Conservation (phyloP, 2,888 invertebrate species). For the Kuschelorhynchus macadamiae region DNA sequence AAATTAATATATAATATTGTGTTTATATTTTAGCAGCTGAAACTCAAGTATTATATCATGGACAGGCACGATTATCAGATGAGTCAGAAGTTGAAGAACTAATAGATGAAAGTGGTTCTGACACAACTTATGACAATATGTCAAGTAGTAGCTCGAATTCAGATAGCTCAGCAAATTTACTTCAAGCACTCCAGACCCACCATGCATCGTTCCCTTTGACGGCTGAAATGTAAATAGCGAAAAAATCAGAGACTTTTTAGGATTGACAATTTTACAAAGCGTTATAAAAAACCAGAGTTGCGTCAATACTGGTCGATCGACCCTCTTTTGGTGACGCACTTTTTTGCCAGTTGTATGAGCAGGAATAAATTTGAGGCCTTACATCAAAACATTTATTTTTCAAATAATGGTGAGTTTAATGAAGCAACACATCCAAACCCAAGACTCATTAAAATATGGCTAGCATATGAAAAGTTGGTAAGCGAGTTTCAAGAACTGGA, state of each 20-base stretch:
- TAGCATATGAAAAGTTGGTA: neutral
- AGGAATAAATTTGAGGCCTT: constrained; percentile 16
- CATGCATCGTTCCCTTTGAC: constrained; percentile 3
- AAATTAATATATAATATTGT: neutral
- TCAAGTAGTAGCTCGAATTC: constrained; percentile 18
- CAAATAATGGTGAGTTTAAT: constrained; percentile 33
- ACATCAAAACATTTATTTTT: constrained; percentile 29
- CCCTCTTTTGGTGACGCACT: constrained; percentile 5
- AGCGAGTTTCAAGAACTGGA: constrained; percentile 7
- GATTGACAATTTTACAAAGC: constrained; percentile 21
- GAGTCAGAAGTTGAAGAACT: neutral
- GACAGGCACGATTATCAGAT: neutral
- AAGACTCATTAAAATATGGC: constrained; percentile 51
- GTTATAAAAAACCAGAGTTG: constrained; percentile 31
- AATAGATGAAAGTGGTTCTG: neutral
- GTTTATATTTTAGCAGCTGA: neutral
- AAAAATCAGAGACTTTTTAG: neutral
- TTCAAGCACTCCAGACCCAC: too few species aligned
- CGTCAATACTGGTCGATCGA: constrained; percentile 28
- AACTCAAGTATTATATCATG: neutral
- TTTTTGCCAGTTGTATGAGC: constrained; percentile 28
- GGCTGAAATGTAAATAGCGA: too few species aligned
- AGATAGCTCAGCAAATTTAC: constrained; percentile 9
- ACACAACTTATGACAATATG: neutral
- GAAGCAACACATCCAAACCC: constrained; percentile 39